These are phyloP conservation scores for Poecilia latipinna DNA, from an alignment of 2,113 vertebrate genomes.

Conservation along the genomic window DNA sequence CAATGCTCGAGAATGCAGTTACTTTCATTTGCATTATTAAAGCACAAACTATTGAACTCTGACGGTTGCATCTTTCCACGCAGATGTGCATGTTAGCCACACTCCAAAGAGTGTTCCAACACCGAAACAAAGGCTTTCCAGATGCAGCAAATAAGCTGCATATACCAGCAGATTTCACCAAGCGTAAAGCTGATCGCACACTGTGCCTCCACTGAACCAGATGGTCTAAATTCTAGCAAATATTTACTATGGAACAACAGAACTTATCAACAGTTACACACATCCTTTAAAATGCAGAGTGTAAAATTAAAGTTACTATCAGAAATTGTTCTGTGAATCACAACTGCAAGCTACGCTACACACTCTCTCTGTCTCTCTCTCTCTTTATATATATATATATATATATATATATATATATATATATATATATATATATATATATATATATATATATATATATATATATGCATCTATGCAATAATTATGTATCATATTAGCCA, in stretches of 20 bases:
- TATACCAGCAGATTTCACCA: not conserved
- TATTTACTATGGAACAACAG: not conserved
- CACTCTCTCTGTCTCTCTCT: too few species aligned
- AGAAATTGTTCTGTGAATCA: too few species aligned
- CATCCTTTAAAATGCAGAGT: not conserved
- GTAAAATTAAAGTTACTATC: not conserved
- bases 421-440: too few species aligned
- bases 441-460: too few species aligned
- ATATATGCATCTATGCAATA: too few species aligned
- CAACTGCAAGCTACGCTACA: too few species aligned
- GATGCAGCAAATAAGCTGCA: conserved; percentile 8
- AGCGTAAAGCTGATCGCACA: not conserved
- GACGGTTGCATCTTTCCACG: conserved; percentile 9
- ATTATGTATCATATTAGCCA: too few species aligned
- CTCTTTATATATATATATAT: too few species aligned
- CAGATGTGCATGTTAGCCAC: not conserved
- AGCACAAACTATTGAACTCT: conserved; percentile 40
- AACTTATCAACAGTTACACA: not conserved
- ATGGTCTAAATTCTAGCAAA: not conserved
- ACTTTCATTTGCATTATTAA: conserved; percentile 41
- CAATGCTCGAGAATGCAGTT: not conserved
- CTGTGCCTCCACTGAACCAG: not conserved
- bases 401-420: too few species aligned
- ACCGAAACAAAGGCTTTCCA: not conserved
- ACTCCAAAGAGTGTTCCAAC: not conserved